phyloP scores from a whole-genome alignment of 2,888 invertebrate species.

The Chromoteleia sp. region DNA sequence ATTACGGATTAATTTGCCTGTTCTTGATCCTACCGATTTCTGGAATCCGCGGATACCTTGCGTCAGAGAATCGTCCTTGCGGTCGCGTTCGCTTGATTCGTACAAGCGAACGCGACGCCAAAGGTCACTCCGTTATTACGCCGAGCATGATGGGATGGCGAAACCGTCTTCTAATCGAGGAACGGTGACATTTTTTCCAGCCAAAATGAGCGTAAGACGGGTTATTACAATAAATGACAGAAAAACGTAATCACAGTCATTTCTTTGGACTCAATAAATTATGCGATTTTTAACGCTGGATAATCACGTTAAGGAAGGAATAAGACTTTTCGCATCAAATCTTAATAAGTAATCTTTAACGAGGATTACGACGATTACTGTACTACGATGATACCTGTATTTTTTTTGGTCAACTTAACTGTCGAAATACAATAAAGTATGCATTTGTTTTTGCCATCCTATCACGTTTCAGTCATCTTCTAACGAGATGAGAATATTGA shows the following conservation, averaged over 20 bases:
- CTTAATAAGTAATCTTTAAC: too few species aligned
- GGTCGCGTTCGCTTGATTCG: slow-evolving; percentile 58
- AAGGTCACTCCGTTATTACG: slow-evolving; percentile 62
- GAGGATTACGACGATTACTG: too few species aligned
- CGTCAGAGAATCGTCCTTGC: slow-evolving; percentile 59
- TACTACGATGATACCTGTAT: too few species aligned
- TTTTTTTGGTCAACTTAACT: too few species aligned
- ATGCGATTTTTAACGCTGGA: slow-evolving; percentile 12
- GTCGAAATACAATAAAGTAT: too few species aligned
- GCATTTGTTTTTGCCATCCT: too few species aligned
- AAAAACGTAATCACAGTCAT: slow-evolving; percentile 27
- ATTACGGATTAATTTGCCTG: slow-evolving; percentile 51
- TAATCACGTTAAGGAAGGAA: neutral
- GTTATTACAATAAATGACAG: slow-evolving; percentile 41
- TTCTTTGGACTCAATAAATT: slow-evolving; percentile 35
- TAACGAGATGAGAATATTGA: too few species aligned
- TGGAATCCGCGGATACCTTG: slow-evolving; percentile 50
- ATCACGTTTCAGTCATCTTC: too few species aligned
- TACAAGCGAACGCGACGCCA: too few species aligned
- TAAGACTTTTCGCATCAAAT: neutral
- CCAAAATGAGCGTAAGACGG: slow-evolving; percentile 27
- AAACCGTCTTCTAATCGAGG: slow-evolving; percentile 52
- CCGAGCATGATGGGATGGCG: slow-evolving; percentile 50
- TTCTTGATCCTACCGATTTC: slow-evolving; percentile 54
- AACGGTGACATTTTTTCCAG: slow-evolving; percentile 42